These are phyloP conservation scores for Onychostruthus taczanowskii DNA, from an alignment of 2,113 vertebrate genomes.

Conservation along the genomic window DNA sequence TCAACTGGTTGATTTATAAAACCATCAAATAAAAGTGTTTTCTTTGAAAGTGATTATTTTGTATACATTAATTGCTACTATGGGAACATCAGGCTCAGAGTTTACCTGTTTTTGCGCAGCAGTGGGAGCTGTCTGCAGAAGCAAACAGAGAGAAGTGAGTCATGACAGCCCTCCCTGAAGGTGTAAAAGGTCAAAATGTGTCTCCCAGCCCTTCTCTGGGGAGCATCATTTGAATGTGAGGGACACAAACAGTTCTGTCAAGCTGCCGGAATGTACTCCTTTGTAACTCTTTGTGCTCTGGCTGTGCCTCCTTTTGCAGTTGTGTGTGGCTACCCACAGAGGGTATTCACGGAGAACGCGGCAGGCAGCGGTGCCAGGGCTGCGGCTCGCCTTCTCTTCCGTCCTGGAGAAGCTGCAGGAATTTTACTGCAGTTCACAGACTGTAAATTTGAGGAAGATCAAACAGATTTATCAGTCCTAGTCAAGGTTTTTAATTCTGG, in stretches of 20 bases:
- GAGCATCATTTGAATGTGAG: neutral
- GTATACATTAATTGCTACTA: neutral
- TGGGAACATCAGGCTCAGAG: neutral
- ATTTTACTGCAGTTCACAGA: neutral
- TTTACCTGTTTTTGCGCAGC: neutral
- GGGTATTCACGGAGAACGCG: neutral
- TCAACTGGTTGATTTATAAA: neutral
- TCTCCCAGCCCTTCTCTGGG: neutral
- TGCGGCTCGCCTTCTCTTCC: accelerated
- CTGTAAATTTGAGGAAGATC: neutral
- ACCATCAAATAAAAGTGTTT: neutral
- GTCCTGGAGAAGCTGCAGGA: accelerated
- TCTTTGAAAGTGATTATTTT: neutral
- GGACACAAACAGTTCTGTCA: accelerated
- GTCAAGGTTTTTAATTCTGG: neutral
- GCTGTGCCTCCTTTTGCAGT: neutral
- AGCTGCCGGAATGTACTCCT: accelerated
- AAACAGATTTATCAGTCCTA: neutral
- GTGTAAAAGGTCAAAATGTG: neutral
- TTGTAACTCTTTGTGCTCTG: accelerated
- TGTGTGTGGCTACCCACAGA: accelerated
- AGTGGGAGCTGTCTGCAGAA: neutral
- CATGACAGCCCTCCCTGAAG: neutral
- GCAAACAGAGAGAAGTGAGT: accelerated
- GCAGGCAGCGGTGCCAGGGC: accelerated